Base-by-base conservation (phyloP, 2,888 invertebrate genomes). In the Macrophya alboannulata region DNA sequence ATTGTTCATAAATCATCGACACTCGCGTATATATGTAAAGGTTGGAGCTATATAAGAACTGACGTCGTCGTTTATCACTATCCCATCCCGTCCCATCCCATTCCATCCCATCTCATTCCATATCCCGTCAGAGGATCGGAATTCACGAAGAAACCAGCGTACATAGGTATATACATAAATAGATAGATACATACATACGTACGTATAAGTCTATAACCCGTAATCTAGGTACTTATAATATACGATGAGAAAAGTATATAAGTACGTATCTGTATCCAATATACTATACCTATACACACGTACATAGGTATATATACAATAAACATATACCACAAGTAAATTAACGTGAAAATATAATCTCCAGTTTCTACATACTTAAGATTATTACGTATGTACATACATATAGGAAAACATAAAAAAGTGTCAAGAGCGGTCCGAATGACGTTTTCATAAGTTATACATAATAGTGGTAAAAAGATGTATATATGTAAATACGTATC, bases 1-100 rank as follows among this genome's bases (percentile, higher is more conserved):
- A 74, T 74, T 74, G 43, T 74, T 45, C 45, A 74, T 74, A 68
- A 68, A 68, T 68, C 68, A 68, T 74, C 74, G 74, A 74, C n/a
- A n/a, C 43, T 74, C 43, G 74, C 21, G 31, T 31, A 68, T 62
- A 62, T 62, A 62, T 62, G 25, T 62, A 37, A 37, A 68, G 15
- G 37, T 12, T 62, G 62, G 21, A 55, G 62, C 62, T 21, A 21
- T 31, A 62, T 62, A 62, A 62, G 62, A 62, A 62, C 21, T 62
- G 62, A 25, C 62, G 25, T 25, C 21, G 62, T 62, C 62, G 62
- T 62, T 62, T 62, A 62, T 62, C 62, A 62, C 62, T n/a, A n/a
- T 55, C 55, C n/a, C 55, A n/a, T 55, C 55, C 55, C 31, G 31
- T 62, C 31, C 31, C 31, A 3, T 31, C 31, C 31, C 31, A 3